A percentile compares a stretch with the other conserved stretches of the same genome.
phyloP scores from a whole-genome alignment of 2,797 vertebrate genomes.

The Euphonia xanthogaster region DNA sequence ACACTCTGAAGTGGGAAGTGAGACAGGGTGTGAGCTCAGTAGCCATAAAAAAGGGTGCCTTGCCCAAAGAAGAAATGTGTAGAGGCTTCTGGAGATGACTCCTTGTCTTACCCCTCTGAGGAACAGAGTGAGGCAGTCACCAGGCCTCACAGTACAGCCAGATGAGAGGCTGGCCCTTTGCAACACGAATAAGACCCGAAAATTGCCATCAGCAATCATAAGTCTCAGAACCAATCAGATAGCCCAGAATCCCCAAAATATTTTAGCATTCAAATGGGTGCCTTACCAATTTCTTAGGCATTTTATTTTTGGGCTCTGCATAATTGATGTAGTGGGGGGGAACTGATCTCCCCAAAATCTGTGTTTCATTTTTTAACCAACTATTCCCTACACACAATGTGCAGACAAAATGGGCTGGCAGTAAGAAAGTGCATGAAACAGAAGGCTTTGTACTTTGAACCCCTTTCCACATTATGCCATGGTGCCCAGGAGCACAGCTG shows the following conservation, averaged over 20 bases:
- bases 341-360: background rate
- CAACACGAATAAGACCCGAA: background rate
- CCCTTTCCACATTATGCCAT: background rate
- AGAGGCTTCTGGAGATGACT: background rate
- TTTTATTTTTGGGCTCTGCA: background rate
- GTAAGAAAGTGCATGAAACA: background rate
- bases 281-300: background rate
- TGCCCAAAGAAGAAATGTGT: background rate
- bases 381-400: accelerated
- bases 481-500: background rate
- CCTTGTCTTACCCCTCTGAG: background rate
- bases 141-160: background rate
- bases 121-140: background rate
- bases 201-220: background rate
- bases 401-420: background rate
- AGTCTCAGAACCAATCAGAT: background rate
- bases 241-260: background rate
- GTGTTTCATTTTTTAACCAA: background rate
- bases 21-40: background rate
- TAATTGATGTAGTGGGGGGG: background rate
- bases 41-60: background rate
- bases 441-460: background rate
- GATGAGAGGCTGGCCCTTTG: background rate
- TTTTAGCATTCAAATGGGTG: background rate
- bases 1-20: slow-evolving; percentile 78